Evolutionary conservation across 2,113 vertebrate species (phyloP).

Genomic region (Podocnemis expansa): DNA sequence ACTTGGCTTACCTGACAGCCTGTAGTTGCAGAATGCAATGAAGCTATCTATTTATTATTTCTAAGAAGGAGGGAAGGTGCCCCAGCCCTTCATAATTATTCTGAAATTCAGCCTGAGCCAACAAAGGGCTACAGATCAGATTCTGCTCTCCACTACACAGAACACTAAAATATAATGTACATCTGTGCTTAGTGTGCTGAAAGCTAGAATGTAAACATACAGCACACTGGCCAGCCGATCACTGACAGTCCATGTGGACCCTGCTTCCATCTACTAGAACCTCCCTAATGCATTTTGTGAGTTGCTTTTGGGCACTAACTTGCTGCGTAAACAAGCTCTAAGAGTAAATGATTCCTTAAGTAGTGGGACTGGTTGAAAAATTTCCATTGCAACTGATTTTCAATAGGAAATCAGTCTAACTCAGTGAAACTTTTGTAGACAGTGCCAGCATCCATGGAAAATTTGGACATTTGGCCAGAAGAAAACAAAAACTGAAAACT

Average conservation of each 20-base stretch:
- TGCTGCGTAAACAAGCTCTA: neutral
- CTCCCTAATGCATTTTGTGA: neutral
- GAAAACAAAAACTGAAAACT: neutral
- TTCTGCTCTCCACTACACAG: neutral
- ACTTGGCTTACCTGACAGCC: neutral
- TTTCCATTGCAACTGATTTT: neutral
- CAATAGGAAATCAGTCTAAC: neutral
- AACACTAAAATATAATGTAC: neutral
- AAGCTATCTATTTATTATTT: neutral
- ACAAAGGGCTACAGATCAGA: accelerated
- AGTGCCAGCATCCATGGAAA: neutral
- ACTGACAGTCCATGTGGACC: neutral
- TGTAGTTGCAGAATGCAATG: accelerated
- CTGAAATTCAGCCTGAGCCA: neutral
- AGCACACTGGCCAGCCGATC: neutral
- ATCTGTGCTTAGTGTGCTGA: neutral
- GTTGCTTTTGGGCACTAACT: neutral
- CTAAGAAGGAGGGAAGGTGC: neutral
- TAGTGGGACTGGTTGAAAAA: neutral
- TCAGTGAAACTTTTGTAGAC: neutral
- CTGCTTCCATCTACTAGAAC: neutral
- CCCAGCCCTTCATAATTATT: neutral
- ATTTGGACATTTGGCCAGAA: neutral
- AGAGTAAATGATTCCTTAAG: accelerated
- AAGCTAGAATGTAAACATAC: neutral